These are phyloP conservation scores for Anolis apletophallus DNA, from an alignment of 2,797 vertebrate species.

Conservation along the genomic window DNA sequence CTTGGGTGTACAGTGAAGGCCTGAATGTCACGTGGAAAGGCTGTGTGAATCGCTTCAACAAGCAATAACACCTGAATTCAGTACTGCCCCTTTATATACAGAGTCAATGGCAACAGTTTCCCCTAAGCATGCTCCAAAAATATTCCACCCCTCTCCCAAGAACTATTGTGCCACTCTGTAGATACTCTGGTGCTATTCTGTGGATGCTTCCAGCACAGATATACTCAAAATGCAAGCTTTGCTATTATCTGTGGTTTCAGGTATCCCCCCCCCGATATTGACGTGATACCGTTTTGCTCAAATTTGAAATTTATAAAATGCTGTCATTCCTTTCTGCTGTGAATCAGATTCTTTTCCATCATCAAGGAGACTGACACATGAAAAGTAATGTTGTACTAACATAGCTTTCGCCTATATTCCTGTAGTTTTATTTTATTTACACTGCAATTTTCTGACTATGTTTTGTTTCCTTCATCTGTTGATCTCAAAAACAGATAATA, in stretches of 20 bases:
- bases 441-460: background rate
- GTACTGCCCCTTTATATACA: no score
- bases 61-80: background rate
- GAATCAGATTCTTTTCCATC: rapidly evolving
- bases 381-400: background rate
- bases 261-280: no score
- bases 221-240: no score
- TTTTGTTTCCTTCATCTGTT: background rate
- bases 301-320: rapidly evolving
- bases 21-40: background rate
- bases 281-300: no score
- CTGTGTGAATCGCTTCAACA: background rate
- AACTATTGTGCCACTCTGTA: no score
- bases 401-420: background rate
- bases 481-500: background rate
- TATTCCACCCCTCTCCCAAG: no score
- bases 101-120: no score
- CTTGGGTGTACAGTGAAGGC: background rate
- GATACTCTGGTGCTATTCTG: no score
- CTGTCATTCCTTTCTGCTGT: background rate
- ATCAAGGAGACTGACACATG: background rate
- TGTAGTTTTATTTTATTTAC: background rate
- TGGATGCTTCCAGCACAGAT: no score
- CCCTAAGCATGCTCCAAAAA: no score
- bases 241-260: no score